Evolutionary conservation across 2,113 vertebrate genomes (phyloP), one percentile per base, ranked within the genome.

Genomic region (Lycaon pictus): DNA sequence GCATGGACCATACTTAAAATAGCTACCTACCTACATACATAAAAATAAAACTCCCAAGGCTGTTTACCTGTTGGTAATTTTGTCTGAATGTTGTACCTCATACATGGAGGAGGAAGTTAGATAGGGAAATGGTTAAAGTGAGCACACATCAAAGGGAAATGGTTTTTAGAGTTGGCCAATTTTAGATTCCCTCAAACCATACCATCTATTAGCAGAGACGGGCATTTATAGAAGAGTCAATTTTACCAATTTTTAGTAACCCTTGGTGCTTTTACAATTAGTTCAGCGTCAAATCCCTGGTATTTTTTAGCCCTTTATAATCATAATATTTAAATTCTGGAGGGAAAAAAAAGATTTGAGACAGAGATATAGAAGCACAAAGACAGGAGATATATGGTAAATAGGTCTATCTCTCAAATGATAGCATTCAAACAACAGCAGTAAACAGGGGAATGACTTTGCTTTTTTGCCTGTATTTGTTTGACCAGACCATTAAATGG

Each of bases 381-480:
- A 89, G 60, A 43, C 9, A 65, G 5, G 43, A 19, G 12, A 82
- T 23, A 51, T 3, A 16, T 7, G 43, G 32, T 20, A 37, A 76
- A 55, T 16, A 6, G 35, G 3, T 48, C 1, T 48, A 9, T 88
- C 53, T 4, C 37, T 82, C 19, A 51, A 65, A 17, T 37, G 35
- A 48, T 32, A 23, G 2, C 16, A 4, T 56, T 69, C 11, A 23
- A 23, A 65, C 13, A 63, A 60, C 10, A 74, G 27, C 29, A 35
- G 13, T 15, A 7, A 15, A 22, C 3, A 4, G 2, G 0, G 35
- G 4, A 22, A 3, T n/a, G 29, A 32, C 7, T 11, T 4, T 2
- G 4, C 4, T 23, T 17, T 4, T 29, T 55, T 10, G 11, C 23
- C n/a, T 8, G 13, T 20, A 2, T 62, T 37, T 17, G 15, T 32